These are phyloP conservation scores for Axea sp. DNA, from an alignment of 2,888 invertebrate genomes.

Conservation along the genomic window DNA sequence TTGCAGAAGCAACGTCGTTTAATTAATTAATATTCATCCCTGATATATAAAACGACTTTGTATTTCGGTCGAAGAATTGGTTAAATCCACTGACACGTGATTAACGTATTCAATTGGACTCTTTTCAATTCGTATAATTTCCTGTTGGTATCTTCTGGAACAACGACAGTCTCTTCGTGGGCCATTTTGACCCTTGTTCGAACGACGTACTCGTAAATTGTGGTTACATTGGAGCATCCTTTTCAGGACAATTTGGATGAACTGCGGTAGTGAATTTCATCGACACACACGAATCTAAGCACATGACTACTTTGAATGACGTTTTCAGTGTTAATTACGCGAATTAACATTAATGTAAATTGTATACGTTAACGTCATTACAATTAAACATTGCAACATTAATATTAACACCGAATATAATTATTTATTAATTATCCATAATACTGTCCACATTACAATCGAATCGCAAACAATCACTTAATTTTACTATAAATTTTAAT, in stretches of 20 bases:
- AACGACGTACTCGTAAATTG: slow-evolving; percentile 52
- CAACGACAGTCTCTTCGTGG: slow-evolving; percentile 41
- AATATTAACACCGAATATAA: neutral
- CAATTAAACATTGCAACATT: neutral
- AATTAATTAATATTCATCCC: too few relatives aligned
- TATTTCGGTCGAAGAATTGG: neutral
- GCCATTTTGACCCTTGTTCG: slow-evolving; percentile 56
- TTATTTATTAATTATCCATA: slow-evolving; percentile 12
- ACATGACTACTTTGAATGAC: slow-evolving; percentile 40
- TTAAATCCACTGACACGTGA: slow-evolving; percentile 7
- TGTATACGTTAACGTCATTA: neutral
- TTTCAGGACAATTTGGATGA: slow-evolving; percentile 47
- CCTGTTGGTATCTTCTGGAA: slow-evolving; percentile 32
- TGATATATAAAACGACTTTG: too few relatives aligned
- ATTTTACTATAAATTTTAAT: slow-evolving; percentile 4
- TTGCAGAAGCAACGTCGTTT: too few relatives aligned
- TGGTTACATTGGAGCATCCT: slow-evolving; percentile 51
- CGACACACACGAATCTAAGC: slow-evolving; percentile 31
- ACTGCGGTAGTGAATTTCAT: slow-evolving; percentile 27
- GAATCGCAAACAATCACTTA: neutral
- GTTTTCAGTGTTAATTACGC: slow-evolving; percentile 43
- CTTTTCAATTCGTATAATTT: slow-evolving; percentile 37
- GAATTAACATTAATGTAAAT: slow-evolving; percentile 28
- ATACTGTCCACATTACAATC: neutral
- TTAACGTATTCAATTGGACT: slow-evolving; percentile 27